Evolutionary conservation across 2,888 invertebrate species (phyloP), one percentile per base, ranked within the genome.

Genomic region (Orthosia gracilis): DNA sequence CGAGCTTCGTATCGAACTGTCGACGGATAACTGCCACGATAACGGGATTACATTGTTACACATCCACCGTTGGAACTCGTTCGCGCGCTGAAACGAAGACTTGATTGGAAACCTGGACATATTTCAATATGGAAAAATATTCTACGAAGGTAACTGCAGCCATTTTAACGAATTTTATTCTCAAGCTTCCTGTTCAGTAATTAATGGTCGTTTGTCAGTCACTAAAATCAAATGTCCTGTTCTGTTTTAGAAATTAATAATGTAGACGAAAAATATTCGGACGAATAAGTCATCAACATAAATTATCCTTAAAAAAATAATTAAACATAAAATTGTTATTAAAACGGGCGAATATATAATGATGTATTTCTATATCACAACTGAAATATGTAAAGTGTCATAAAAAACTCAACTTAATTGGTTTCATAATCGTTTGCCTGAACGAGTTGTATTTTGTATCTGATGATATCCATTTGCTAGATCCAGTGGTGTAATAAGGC

Each of bases 1-100:
- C 21, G 49, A 71, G 57, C 49, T 58, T 71, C 71, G 64, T 79
- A 84, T 73, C 70, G 63, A 64, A 72, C 64, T 62, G 73, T 57
- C 76, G 73, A 45, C 52, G 63, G 61, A 80, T 81, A 65, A 76
- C 55, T 82, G 77, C 57, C 49, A 54, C 69, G 77, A 77, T 83
- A 85, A 80, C 71, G 13, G 67, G 76, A 82, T 85, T 82, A 85
- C 61, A 77, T 77, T 83, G 79, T 80, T 78, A 77, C 69, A 76
- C 57, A 76, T 80, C 70, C 63, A 55, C 77, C 61, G 74, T 80
- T 80, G 69, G 73, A 82, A 73, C 73, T 79, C 57, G 72, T 67
- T 65, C 49, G 61, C 31, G 69, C 71, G 50, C 62, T 76, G 69
- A 61, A 76, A 72, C 70, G 80, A 65, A 73, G 85, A 82, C 71